These are phyloP conservation scores for Aquatica leii DNA, from an alignment of 2,888 invertebrate genomes.

Conservation along the genomic window DNA sequence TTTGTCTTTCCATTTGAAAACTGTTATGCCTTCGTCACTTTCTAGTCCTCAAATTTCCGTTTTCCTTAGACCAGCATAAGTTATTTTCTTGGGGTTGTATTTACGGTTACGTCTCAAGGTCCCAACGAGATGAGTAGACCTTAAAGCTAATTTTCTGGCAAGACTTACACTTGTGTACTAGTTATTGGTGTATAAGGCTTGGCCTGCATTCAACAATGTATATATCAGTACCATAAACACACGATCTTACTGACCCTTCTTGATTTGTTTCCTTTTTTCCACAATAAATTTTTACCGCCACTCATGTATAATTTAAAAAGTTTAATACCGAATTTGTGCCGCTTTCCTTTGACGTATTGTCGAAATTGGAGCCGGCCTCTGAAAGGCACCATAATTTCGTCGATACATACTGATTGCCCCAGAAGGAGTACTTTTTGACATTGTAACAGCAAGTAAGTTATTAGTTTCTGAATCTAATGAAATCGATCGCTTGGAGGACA, in stretches of 20 bases:
- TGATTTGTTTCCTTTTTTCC: neutral
- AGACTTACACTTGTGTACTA: neutral
- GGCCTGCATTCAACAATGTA: neutral
- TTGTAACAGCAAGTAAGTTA: neutral
- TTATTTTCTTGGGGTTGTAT: neutral
- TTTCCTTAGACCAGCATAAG: neutral
- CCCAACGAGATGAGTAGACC: neutral
- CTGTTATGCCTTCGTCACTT: neutral
- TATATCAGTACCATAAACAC: neutral
- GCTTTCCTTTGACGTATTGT: constrained; percentile 32
- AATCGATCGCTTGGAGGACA: constrained; percentile 3
- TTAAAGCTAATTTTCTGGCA: too few species aligned
- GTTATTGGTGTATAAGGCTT: neutral
- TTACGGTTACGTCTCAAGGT: neutral
- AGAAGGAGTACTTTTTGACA: constrained; percentile 34
- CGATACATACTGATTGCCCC: constrained; percentile 40
- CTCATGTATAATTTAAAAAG: constrained; percentile 27
- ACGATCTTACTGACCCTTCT: neutral
- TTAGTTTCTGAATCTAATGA: constrained; percentile 10
- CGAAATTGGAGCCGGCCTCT: constrained; percentile 25
- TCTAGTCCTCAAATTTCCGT: neutral
- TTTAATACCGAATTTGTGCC: constrained; percentile 32
- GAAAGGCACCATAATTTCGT: constrained; percentile 36
- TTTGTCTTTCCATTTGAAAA: neutral
- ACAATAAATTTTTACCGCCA: constrained; percentile 29